A percentile compares a stretch with the other conserved stretches of the same genome.
Conservation (phyloP, 2,797 vertebrate genomes). For the Peromyscus eremicus region DNA sequence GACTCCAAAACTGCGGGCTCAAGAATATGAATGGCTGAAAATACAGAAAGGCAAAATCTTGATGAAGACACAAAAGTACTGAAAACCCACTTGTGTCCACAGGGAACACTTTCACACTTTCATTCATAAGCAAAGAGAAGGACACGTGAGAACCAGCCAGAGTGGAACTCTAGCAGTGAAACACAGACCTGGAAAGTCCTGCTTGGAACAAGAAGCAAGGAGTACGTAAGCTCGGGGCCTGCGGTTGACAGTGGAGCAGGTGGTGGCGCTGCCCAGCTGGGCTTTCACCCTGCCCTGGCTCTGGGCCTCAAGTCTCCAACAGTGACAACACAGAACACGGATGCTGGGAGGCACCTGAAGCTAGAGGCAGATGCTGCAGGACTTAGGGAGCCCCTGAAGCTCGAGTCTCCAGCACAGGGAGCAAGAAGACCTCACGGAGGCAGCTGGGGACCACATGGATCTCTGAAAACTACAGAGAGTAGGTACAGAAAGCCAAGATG, state of each 20-base stretch:
- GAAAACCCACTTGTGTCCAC: background rate
- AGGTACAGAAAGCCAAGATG: conserved; percentile 22
- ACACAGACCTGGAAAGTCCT: background rate
- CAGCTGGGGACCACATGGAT: conserved; percentile 10
- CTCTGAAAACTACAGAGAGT: conserved; percentile 37
- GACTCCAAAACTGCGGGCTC: background rate
- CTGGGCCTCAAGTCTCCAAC: background rate
- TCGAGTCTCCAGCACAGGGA: conserved; percentile 26
- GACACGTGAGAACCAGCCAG: background rate
- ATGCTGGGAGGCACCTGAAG: background rate
- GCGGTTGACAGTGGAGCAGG: background rate
- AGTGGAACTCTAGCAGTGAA: background rate
- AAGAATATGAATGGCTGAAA: conserved; percentile 31
- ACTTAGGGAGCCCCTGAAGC: background rate
- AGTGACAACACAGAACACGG: background rate
- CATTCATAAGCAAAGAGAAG: background rate
- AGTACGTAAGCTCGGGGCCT: background rate
- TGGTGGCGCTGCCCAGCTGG: background rate
- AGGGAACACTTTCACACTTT: background rate
- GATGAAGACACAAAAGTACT: background rate
- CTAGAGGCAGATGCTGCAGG: background rate
- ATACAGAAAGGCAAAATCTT: background rate
- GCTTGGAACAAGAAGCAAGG: background rate
- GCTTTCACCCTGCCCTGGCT: background rate
- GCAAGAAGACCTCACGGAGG: conserved; percentile 16